Base-by-base conservation (phyloP, 2,113 vertebrate species). In the Sinocyclocheilus anophthalmus region DNA sequence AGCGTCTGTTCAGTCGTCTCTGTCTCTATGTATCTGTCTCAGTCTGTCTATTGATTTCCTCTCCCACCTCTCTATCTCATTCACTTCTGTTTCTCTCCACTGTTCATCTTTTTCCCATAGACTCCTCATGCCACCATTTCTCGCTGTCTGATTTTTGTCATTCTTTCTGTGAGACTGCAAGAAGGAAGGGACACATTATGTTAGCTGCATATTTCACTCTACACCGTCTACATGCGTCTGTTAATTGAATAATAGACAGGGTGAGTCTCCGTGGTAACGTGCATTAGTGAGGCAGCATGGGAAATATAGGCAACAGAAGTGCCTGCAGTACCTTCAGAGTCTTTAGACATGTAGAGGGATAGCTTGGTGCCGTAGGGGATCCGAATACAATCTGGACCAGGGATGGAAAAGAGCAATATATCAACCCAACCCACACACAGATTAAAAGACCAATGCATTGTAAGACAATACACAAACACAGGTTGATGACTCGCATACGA, bases 331-430 rank as follows among this genome's bases (percentile, higher is more conserved):
- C 95, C 95, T 96, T 96, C 95, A 18, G 94, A 91, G 83, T 95
- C 95, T 93, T 95, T 96, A 93, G 95, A 95, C 94, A 95, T 94
- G 94, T 96, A 96, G 94, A 94, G 94, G 92, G 94, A 95, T 90
- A 95, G 94, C 94, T 95, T 95, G 95, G 94, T 94, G 93, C 95
- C 95, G 89, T 96, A 96, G 89, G 95, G 95, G 91, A 96, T 96
- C 94, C 95, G 94, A 92, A 96, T 96, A 94, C 94, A 96, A 95
- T 96, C 95, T 96, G 94, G 93, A 94, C 93, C 94, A 90, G 92
- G 94, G 91, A 94, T 90, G 92, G 92, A 93, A 93, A 93, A 95
- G 86, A 95, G 91, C 90, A 90, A 93, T 92, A 95, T 86, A 93
- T 90, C 92, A 86, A 88, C 82, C 69, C 24, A 89, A 88, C 53